phyloP scores from a whole-genome alignment of 1,140 invertebrate species.

The Scaptomyza montana region DNA sequence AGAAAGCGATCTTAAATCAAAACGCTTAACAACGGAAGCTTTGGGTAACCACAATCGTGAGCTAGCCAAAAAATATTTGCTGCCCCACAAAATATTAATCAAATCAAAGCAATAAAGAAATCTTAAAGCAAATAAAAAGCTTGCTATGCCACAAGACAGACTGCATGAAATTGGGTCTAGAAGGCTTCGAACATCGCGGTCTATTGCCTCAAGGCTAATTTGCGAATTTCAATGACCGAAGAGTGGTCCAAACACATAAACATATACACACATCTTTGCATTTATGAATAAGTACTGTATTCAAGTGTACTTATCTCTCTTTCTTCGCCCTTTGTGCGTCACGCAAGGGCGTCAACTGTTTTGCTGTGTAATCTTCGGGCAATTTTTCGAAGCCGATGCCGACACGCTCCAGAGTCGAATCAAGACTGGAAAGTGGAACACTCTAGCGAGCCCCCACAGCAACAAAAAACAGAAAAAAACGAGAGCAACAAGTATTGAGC shows the following conservation, averaged over 20 bases:
- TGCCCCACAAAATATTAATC: constrained; percentile 75
- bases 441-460: constrained; percentile 60
- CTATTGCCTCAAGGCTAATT: constrained; percentile 42
- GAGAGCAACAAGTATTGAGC: constrained; percentile 70
- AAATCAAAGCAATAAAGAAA: constrained; percentile 79
- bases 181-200: constrained; percentile 21
- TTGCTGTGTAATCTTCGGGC: constrained; percentile 49
- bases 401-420: constrained; percentile 34
- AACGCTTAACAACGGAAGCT: constrained; percentile 80
- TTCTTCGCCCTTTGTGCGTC: constrained; percentile 15
- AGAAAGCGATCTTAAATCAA: constrained; percentile 71
- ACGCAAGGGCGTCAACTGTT: constrained; percentile 53
- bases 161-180: constrained; percentile 54
- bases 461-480: constrained; percentile 26
- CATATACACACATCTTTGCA: background rate
- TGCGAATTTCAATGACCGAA: constrained; percentile 64
- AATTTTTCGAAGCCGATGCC: constrained; percentile 31
- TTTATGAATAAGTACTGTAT: background rate
- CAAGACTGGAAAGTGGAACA: constrained; percentile 49
- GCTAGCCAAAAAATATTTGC: constrained; percentile 50
- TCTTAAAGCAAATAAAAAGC: constrained; percentile 75
- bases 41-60: constrained; percentile 43
- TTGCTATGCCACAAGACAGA: constrained; percentile 50
- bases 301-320: constrained; percentile 1
- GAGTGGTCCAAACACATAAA: constrained; percentile 1